Base-by-base conservation (phyloP, 1,140 invertebrate species). In the Zaprionus ghesquierei region DNA sequence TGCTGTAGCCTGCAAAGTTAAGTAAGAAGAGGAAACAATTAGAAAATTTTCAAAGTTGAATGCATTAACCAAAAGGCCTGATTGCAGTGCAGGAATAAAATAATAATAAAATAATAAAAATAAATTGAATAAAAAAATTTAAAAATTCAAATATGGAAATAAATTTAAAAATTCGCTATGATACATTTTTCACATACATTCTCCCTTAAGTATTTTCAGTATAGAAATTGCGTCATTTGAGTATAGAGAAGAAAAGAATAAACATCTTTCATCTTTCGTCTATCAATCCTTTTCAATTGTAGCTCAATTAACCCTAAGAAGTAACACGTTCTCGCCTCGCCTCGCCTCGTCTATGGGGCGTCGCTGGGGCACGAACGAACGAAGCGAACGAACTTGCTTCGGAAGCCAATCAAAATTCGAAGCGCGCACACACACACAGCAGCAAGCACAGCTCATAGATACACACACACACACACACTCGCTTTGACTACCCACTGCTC, bases 321-420 rank as follows among this genome's bases (percentile, higher is more conserved):
- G 35, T n/a, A 15, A 38, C 35, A 8, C 35, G 35, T 38, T 33
- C 31, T 33, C 12, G 12, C 31, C n/a, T 41, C 6, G 35, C 35
- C n/a, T 38, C n/a, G 35, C 35, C 4, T 41, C n/a, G n/a, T 5
- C 35, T n/a, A 15, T 8, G 18, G 76, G 73, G 76, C 76, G 76
- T 66, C 59, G 23, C 61, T 78, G 54, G 12, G 46, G 46, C 44
- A 68, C 59, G 59, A 49, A 25, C 27, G 15, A n/a, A n/a, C 6
- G n/a, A 10, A 58, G 69, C 27, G 33, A 25, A 53, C 64, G 77
- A 65, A 75, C 59, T 60, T 50, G 66, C 50, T 84, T 87, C 84
- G 84, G 65, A 89, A 89, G 81, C 82, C 82, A 87, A 87, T 87
- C 82, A 87, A 89, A 87, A 89, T 80, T 75, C 82, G 71, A 78